Percentiles rank a stretch among this genome's conserved stretches.
These are phyloP conservation scores for Harpagoxenus sublaevis DNA, from an alignment of 2,888 invertebrate genomes.

Conservation along the genomic window DNA sequence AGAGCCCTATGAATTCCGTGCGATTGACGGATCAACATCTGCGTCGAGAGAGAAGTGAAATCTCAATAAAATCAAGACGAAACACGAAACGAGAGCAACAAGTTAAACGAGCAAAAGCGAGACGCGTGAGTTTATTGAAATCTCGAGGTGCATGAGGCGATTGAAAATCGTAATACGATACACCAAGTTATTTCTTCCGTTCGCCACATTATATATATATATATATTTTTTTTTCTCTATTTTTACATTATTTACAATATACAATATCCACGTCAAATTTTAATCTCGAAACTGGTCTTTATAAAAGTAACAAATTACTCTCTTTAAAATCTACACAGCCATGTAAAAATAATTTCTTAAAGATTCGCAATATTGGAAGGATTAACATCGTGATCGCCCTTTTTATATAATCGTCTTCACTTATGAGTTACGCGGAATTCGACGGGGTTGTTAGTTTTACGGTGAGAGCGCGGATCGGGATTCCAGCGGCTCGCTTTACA, in stretches of 20 bases:
- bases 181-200: neutral
- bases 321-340: neutral
- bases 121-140: conserved; percentile 10
- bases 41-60: conserved; percentile 20
- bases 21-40: neutral
- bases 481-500: conserved; percentile 65
- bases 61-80: conserved; percentile 30
- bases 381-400: conserved; percentile 6
- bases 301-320: neutral
- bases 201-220: neutral
- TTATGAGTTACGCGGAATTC: conserved; percentile 60
- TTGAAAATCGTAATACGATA: neutral
- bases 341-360: neutral
- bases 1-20: neutral
- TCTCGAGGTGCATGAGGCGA: neutral
- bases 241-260: neutral
- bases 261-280: neutral
- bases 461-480: conserved; percentile 65
- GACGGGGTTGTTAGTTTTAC: conserved; percentile 43
- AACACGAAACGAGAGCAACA: neutral
- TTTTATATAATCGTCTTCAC: conserved; percentile 40
- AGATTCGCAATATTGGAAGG: neutral
- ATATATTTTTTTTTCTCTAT: conserved; percentile 9
- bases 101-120: neutral
- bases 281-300: neutral